Evolutionary conservation across 2,113 vertebrate species (phyloP).

Genomic region (Chlamydotis undulata): DNA sequence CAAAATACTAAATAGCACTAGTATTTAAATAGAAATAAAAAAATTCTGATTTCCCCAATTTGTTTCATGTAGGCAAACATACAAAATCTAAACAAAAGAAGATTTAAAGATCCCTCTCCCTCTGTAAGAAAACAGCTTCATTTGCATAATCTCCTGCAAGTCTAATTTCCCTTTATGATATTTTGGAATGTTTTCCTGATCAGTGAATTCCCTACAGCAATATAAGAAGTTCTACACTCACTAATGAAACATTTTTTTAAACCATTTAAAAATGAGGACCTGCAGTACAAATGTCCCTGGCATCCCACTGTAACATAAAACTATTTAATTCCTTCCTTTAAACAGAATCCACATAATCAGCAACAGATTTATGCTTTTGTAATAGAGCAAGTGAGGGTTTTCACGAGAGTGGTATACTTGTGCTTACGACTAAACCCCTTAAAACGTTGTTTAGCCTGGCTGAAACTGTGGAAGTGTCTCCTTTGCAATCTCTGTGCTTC

Average conservation of each 20-base stretch:
- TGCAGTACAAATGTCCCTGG: constrained; percentile 12
- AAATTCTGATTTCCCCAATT: neutral
- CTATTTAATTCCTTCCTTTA: constrained; percentile 17
- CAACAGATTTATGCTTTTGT: constrained; percentile 24
- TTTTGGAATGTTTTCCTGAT: constrained; percentile 48
- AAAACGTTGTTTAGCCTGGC: neutral
- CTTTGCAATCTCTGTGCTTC: neutral
- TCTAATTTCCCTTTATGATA: constrained; percentile 51
- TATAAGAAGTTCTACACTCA: neutral
- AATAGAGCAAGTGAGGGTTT: neutral
- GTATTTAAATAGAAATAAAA: neutral
- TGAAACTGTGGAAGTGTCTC: neutral
- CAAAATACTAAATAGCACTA: neutral
- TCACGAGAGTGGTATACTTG: neutral
- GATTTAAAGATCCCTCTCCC: neutral
- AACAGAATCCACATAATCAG: neutral
- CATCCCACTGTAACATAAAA: neutral
- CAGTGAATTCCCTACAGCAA: neutral
- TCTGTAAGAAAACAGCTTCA: neutral
- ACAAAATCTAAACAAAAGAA: neutral
- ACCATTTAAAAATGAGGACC: neutral
- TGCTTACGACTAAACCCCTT: neutral
- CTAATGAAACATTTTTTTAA: constrained; percentile 16
- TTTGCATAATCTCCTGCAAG: constrained; percentile 38
- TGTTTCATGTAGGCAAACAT: neutral